Base-by-base conservation (phyloP, 2,113 vertebrate species). In the Andinoacara biseriatus region DNA sequence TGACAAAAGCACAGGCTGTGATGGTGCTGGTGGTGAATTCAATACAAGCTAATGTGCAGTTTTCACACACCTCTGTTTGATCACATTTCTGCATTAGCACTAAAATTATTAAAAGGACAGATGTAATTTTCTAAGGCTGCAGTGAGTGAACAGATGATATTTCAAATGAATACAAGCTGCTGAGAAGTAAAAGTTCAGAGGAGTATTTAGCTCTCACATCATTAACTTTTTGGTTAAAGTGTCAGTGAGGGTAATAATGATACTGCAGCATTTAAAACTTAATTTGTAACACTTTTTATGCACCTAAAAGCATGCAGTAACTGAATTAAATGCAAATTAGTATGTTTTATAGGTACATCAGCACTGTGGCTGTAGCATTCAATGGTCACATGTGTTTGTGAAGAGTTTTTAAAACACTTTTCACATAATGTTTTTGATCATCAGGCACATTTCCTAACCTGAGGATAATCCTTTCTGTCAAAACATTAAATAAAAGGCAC, bases 161-260 rank as follows among this genome's bases (percentile, higher is more conserved):
- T 79, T 62, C 7, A 6, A 15, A 13, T 13, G 22, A 58, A 61
- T 38, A 18, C 17, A 62, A 78, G 29, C 38, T 22, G 43, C 62
- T 60, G 77, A 74, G 60, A 40, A 5, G 57, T 20, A 13, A 82
- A 33, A 18, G 77, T 80, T 57, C 18, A 56, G 40, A 82, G 10
- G 80, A 77, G 69, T 74, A 63, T 85, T 78, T 54, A 18, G 65
- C 26, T 72, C 57, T 86, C 80, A 8, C 80, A 61, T 72, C 83
- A 83, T 83, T 5, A 56, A 18, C 26, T 86, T 74, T 82, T 56
- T 82, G 49, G 87, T 85, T 74, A 72, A 79, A 79, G 14, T 1
- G 10, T 80, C 49, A 29, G n/a, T 33, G 20, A 20, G 54, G 33
- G 56, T n/a, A 31, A 58, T 76, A 77, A 67, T 65, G 26, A 17